Percentiles rank a stretch among this genome's conserved stretches.
These are phyloP conservation scores for Leptodactylus fallax DNA, from an alignment of 2,797 vertebrate species.

Conservation along the genomic window DNA sequence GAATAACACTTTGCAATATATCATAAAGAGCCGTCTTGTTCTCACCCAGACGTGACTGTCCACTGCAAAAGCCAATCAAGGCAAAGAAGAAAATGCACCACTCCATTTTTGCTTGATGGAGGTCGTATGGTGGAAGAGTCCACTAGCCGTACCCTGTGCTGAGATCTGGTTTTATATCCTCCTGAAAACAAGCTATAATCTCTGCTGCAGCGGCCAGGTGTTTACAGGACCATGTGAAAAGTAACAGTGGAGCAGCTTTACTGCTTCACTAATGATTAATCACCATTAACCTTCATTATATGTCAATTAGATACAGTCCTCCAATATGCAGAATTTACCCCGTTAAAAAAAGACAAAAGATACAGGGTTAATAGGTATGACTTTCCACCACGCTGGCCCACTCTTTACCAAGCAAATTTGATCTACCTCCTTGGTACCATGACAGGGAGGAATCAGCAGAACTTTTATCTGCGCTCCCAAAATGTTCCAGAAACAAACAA, in stretches of 20 bases:
- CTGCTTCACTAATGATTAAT: conserved; percentile 21
- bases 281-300: not conserved
- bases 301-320: not conserved
- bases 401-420: too few relatives aligned
- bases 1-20: not conserved
- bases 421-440: too few relatives aligned
- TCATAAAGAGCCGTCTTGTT: not conserved
- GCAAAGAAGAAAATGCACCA: conserved; percentile 51
- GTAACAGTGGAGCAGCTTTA: conserved; percentile 9
- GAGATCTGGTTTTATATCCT: not conserved
- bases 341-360: too few relatives aligned
- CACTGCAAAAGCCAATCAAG: conserved; percentile 40
- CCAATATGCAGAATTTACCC: too few relatives aligned
- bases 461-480: too few relatives aligned
- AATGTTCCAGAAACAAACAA: too few relatives aligned
- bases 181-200: conserved; percentile 29
- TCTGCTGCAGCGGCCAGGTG: conserved; percentile 42
- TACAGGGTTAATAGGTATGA: too few relatives aligned
- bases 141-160: accelerated
- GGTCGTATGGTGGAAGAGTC: too few relatives aligned
- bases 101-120: not conserved
- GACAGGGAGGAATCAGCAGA: too few relatives aligned
- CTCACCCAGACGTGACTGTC: conserved; percentile 50
- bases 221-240: conserved; percentile 61
- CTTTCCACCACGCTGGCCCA: too few relatives aligned